Conservation (phyloP, 53 echinoderm and acorn worm species). For the Astropecten irregularis region DNA sequence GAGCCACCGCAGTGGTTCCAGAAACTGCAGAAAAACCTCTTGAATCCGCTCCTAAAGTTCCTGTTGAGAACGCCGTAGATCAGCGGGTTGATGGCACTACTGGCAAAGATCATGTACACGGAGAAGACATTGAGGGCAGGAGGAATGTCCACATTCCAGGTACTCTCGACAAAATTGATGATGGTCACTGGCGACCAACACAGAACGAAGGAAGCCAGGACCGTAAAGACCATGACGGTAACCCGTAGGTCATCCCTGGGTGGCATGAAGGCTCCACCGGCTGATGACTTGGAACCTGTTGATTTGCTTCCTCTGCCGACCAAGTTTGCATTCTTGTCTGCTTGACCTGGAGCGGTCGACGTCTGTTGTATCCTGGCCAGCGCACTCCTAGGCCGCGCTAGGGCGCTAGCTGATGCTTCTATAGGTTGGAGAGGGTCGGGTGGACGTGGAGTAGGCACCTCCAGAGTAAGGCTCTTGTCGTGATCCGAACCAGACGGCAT, state of each 20-base stretch:
- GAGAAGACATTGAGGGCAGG: constrained; percentile 74
- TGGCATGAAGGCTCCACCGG: background rate
- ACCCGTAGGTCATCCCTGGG: constrained; percentile 80
- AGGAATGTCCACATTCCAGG: constrained; percentile 43
- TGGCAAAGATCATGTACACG: constrained; percentile 92
- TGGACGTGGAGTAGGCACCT: background rate
- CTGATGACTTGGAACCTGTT: background rate
- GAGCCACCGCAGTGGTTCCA: constrained; percentile 12
- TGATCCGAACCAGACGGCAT: background rate
- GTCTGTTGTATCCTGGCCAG: constrained; percentile 3
- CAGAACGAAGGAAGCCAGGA: constrained; percentile 79
- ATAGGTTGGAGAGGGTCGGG: too few relatives aligned
- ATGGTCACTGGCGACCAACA: constrained; percentile 93
- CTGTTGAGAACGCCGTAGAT: constrained; percentile 91
- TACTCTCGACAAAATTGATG: constrained; percentile 81
- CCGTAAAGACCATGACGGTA: constrained; percentile 79
- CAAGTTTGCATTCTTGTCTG: background rate
- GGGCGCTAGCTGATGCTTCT: too few relatives aligned
- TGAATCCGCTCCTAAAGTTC: constrained; percentile 74
- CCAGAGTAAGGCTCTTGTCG: background rate
- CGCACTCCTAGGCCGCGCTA: background rate
- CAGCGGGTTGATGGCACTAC: constrained; percentile 83
- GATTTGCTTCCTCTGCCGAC: background rate
- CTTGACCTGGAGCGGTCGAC: constrained; percentile 9
- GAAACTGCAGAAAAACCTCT: constrained; percentile 58